phyloP scores from a whole-genome alignment of 1,140 invertebrate genomes.

The Hylaeus volcanicus region DNA sequence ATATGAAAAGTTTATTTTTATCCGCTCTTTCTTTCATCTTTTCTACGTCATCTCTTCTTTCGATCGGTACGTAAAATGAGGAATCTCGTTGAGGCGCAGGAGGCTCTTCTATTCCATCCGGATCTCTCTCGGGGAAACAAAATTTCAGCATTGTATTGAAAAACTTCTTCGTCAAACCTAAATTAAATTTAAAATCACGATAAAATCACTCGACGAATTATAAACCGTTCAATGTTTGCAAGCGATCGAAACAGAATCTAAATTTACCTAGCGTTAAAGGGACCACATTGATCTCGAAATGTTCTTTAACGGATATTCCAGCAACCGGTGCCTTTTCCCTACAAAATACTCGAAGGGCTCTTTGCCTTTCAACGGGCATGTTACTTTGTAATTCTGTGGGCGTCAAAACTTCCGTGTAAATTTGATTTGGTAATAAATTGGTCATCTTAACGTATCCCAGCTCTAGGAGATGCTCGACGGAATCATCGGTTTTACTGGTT shows the following conservation, averaged over 20 bases:
- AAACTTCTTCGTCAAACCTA: conserved; percentile 96
- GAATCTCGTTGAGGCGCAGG: conserved; percentile 86
- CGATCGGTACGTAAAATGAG: conserved; percentile 93
- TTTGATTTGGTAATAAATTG: conserved; percentile 96
- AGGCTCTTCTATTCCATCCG: conserved; percentile 88
- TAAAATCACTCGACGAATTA: not conserved
- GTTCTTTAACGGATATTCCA: conserved; percentile 98
- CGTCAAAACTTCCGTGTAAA: conserved; percentile 95
- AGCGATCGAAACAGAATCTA: not conserved
- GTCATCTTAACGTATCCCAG: conserved; percentile 98
- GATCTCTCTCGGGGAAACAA: conserved; percentile 98
- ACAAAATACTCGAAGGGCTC: conserved; percentile 93
- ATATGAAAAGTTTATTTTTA: conserved; percentile 99
- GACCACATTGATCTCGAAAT: conserved; percentile 98
- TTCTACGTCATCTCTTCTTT: conserved; percentile 95
- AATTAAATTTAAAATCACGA: conserved; percentile 61
- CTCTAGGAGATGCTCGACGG: conserved; percentile 97
- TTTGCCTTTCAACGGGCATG: conserved; percentile 91
- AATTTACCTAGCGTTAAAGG: conserved; percentile 92
- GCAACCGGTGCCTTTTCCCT: conserved; percentile 95
- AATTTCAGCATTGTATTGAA: conserved; percentile 99
- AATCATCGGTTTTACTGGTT: conserved; percentile 97
- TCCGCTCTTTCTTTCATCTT: conserved; percentile 99
- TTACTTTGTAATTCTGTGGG: conserved; percentile 93
- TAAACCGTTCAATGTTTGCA: no score